Evolutionary conservation across 2,797 vertebrate species (phyloP).

Genomic region (Chrysocyon brachyurus): DNA sequence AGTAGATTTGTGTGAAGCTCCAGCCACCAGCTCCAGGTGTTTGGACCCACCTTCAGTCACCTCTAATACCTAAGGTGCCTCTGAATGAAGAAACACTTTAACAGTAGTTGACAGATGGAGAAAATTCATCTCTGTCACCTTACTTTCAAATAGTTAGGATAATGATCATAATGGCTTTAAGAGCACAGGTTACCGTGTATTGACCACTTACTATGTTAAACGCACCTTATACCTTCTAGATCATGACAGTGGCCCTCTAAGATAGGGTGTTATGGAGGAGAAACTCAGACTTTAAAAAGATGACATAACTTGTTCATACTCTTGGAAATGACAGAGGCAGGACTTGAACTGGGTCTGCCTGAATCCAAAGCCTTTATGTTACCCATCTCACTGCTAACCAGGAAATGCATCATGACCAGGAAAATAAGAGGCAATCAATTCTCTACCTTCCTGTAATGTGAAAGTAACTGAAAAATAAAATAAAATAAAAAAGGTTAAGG

Average conservation of each 20-base stretch:
- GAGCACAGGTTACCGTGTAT: neutral
- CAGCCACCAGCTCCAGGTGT: neutral
- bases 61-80: neutral
- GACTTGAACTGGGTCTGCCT: neutral
- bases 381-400: neutral
- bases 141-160: neutral
- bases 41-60: neutral
- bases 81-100: neutral
- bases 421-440: constrained; percentile 2
- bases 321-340: neutral
- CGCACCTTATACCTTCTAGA: neutral
- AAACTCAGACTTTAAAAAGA: neutral
- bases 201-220: neutral
- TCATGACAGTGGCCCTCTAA: neutral
- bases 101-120: neutral
- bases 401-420: neutral
- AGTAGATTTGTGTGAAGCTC: neutral
- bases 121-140: neutral
- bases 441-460: neutral
- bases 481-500: neutral
- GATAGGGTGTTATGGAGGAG: neutral
- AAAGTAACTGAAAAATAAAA: constrained; percentile 5
- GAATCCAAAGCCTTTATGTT: constrained; percentile 10
- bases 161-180: neutral
- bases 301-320: neutral